Conservation (phyloP, 2,888 invertebrate species). For the Pyrocoelia pectoralis region DNA sequence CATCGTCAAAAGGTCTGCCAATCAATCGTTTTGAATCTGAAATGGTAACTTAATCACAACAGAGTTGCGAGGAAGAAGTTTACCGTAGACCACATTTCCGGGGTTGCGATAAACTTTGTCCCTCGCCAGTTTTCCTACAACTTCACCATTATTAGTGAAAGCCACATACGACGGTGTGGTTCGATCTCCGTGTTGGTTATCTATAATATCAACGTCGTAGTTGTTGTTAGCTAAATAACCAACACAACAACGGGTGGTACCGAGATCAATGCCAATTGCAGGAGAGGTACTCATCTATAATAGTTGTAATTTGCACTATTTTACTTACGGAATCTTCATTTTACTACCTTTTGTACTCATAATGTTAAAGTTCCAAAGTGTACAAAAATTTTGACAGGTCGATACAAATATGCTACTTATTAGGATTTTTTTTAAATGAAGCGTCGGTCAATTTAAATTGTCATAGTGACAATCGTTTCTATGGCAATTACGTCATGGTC, state of each 20-base stretch:
- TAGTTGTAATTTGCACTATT: not conserved
- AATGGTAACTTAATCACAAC: conserved; percentile 69
- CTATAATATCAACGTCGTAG: conserved; percentile 16
- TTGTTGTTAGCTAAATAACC: conserved; percentile 11
- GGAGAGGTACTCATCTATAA: conserved; percentile 48
- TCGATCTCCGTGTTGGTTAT: conserved; percentile 79
- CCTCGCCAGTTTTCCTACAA: conserved; percentile 14
- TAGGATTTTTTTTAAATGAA: too few relatives aligned
- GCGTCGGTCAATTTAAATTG: too few relatives aligned
- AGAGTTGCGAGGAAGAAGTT: conserved; percentile 63
- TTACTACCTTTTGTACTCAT: too few relatives aligned
- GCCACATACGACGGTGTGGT: conserved; percentile 80
- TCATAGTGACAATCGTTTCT: too few relatives aligned
- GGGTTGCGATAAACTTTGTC: conserved; percentile 9
- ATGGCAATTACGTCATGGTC: too few relatives aligned
- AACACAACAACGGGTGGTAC: conserved; percentile 66
- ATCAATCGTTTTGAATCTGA: conserved; percentile 81
- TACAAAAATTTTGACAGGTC: too few relatives aligned
- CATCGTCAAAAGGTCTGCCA: conserved; percentile 79
- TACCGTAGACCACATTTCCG: conserved; percentile 20
- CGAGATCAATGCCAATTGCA: conserved; percentile 82
- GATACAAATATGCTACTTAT: too few relatives aligned
- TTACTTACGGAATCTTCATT: too few relatives aligned
- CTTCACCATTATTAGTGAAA: conserved; percentile 68
- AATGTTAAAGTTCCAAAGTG: too few relatives aligned